These are phyloP conservation scores for Lacerta viridis DNA, from an alignment of 2,797 vertebrate species.

Conservation along the genomic window DNA sequence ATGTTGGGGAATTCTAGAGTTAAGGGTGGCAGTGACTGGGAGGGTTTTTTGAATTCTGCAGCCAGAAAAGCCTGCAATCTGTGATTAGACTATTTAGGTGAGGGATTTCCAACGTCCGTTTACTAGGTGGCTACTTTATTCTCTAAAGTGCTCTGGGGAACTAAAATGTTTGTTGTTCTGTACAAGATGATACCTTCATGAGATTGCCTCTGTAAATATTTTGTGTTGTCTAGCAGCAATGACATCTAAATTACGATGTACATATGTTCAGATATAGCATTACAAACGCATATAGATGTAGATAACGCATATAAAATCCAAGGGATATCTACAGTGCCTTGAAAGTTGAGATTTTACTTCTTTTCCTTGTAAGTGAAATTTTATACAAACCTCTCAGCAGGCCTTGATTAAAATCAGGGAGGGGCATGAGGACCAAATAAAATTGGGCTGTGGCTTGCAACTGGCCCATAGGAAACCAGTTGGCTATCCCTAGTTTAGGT, in stretches of 20 bases:
- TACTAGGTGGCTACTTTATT: neutral
- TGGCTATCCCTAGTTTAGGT: neutral
- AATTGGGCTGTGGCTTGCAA: neutral
- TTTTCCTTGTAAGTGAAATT: neutral
- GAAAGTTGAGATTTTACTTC: neutral
- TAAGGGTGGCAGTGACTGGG: neutral
- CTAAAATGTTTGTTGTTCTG: neutral
- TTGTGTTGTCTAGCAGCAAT: neutral
- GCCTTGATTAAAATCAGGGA: constrained; percentile 6
- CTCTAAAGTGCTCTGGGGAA: neutral
- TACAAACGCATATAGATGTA: neutral
- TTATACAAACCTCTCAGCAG: neutral
- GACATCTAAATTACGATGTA: neutral
- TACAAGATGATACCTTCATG: neutral
- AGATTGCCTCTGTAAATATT: neutral
- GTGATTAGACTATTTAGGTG: neutral
- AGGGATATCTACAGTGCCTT: neutral
- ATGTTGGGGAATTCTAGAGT: neutral
- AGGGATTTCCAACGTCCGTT: neutral
- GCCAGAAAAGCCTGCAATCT: neutral
- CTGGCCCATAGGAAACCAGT: neutral
- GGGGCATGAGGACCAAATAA: neutral
- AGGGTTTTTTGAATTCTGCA: neutral
- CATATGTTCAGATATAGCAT: neutral
- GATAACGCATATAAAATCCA: neutral